A percentile compares a stretch with the other conserved stretches of the same genome.
These are phyloP conservation scores for Pterostichus niger DNA, from an alignment of 2,888 invertebrate genomes.

Conservation along the genomic window DNA sequence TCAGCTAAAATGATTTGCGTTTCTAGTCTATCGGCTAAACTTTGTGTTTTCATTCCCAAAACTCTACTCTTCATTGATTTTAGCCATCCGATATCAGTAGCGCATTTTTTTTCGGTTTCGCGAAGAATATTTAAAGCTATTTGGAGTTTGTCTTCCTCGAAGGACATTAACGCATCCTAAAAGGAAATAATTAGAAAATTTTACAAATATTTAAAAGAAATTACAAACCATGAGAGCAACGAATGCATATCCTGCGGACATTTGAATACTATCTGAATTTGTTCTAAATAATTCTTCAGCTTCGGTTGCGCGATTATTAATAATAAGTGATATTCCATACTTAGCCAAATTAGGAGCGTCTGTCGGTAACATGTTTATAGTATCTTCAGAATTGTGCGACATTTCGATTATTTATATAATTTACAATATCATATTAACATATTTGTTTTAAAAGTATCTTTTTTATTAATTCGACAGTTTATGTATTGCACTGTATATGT, in stretches of 20 bases:
- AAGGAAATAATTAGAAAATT: slow-evolving; percentile 68
- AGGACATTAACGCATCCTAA: slow-evolving; percentile 85
- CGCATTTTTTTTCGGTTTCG: slow-evolving; percentile 82
- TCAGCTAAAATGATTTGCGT: slow-evolving; percentile 84
- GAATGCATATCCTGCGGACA: slow-evolving; percentile 78
- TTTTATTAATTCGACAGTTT: slow-evolving; percentile 6
- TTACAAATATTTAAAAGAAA: background rate
- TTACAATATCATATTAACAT: slow-evolving; percentile 50
- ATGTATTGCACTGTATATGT: slow-evolving; percentile 42
- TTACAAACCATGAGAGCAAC: slow-evolving; percentile 77
- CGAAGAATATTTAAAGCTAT: slow-evolving; percentile 80
- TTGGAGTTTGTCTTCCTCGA: slow-evolving; percentile 83
- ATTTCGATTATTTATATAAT: slow-evolving; percentile 58
- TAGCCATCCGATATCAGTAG: slow-evolving; percentile 79
- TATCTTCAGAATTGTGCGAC: slow-evolving; percentile 62
- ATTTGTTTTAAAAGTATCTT: background rate
- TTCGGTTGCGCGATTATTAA: slow-evolving; percentile 77
- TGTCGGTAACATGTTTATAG: slow-evolving; percentile 71
- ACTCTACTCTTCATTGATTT: slow-evolving; percentile 79
- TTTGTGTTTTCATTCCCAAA: slow-evolving; percentile 74
- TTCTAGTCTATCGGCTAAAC: slow-evolving; percentile 76
- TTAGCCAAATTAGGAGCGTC: slow-evolving; percentile 75
- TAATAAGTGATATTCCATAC: slow-evolving; percentile 76
- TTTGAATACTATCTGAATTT: slow-evolving; percentile 76
- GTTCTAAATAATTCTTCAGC: slow-evolving; percentile 76